These are phyloP conservation scores for Diabrotica balteata DNA, from an alignment of 2,888 invertebrate species.

Conservation along the genomic window DNA sequence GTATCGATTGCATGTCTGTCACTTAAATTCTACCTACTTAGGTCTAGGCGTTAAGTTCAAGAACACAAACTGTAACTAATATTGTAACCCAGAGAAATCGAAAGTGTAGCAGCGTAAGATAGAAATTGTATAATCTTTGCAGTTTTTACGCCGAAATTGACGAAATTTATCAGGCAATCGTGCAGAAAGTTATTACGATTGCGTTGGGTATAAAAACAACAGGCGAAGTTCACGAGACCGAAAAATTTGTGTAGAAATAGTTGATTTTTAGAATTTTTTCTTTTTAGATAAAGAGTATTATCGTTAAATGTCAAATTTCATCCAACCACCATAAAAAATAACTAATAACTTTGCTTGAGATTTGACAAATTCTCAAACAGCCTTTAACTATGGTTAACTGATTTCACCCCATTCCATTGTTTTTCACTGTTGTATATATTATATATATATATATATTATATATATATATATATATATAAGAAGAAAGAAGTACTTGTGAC, in stretches of 20 bases:
- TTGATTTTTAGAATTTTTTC: too few relatives aligned
- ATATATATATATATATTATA: too few relatives aligned
- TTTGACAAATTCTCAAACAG: too few relatives aligned
- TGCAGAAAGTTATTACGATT: slow-evolving; percentile 9
- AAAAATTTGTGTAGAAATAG: slow-evolving; percentile 6
- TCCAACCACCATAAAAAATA: too few relatives aligned
- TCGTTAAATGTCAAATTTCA: too few relatives aligned
- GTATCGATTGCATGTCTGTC: not conserved
- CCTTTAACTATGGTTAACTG: too few relatives aligned
- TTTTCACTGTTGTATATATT: too few relatives aligned
- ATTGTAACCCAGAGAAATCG: slow-evolving; percentile 29
- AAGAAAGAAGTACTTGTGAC: too few relatives aligned
- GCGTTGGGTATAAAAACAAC: not conserved
- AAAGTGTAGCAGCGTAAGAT: slow-evolving; percentile 25
- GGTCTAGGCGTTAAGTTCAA: slow-evolving; percentile 25
- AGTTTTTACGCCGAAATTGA: slow-evolving; percentile 8
- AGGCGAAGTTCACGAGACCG: slow-evolving; percentile 10
- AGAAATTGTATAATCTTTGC: slow-evolving; percentile 23
- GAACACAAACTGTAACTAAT: slow-evolving; percentile 27
- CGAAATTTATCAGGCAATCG: slow-evolving; percentile 9
- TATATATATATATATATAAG: too few relatives aligned
- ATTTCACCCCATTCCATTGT: too few relatives aligned
- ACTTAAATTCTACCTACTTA: slow-evolving; percentile 13
- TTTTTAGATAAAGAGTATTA: too few relatives aligned
- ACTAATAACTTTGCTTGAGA: too few relatives aligned